phyloP scores from a whole-genome alignment of 2,797 vertebrate genomes.

The Bucorvus abyssinicus region DNA sequence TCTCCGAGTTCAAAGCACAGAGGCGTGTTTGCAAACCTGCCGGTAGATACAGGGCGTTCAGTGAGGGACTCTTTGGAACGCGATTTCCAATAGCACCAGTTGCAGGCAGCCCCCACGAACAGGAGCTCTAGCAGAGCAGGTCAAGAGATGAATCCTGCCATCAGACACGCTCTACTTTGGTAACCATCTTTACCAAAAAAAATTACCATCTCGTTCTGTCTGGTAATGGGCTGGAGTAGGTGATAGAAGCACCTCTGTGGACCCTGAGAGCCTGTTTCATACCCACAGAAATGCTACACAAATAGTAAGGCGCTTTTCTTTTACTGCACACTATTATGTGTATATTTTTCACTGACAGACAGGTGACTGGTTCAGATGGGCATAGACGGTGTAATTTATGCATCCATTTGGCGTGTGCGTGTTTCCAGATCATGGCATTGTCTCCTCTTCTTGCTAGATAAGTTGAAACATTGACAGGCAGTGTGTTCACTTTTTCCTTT shows the following conservation, averaged over 20 bases:
- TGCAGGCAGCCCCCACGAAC: background rate
- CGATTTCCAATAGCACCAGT: background rate
- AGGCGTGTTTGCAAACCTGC: background rate
- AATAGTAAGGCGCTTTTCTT: background rate
- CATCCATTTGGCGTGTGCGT: constrained; percentile 64
- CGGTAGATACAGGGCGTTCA: accelerated
- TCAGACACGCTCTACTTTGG: background rate
- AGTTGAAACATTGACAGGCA: constrained; percentile 81
- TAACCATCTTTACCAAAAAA: background rate
- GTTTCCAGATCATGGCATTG: constrained; percentile 75
- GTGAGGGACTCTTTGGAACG: background rate
- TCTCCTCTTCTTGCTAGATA: constrained; percentile 73
- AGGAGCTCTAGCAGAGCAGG: background rate
- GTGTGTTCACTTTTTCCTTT: constrained; percentile 78
- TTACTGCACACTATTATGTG: background rate
- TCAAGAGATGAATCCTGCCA: background rate
- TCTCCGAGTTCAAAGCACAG: background rate
- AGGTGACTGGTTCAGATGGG: constrained; percentile 39
- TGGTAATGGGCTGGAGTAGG: background rate
- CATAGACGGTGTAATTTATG: constrained; percentile 60
- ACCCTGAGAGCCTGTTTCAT: background rate
- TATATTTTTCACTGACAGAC: background rate
- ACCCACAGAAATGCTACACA: background rate
- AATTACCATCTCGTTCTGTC: background rate
- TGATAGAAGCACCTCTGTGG: background rate